Base-by-base conservation (phyloP, 2,113 vertebrate genomes). In the Rhodinocichla rosea region DNA sequence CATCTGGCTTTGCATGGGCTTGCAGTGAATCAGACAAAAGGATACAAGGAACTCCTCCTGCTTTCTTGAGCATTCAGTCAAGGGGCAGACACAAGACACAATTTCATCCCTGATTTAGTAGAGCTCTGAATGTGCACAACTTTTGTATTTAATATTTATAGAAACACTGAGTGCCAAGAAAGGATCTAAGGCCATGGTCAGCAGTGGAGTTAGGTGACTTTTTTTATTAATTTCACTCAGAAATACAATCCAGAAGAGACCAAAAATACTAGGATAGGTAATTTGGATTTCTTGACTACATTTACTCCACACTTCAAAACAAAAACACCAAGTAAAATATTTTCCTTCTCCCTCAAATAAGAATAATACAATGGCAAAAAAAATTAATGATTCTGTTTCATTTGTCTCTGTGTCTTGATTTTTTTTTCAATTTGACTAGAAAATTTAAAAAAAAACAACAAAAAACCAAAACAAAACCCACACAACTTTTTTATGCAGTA, bases 11-110 rank as follows among this genome's bases (percentile, higher is more conserved):
- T 85, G 62, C 55, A 77, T 14, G 28, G 50, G n/a, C 33, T 92
- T 91, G 74, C 60, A 75, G 74, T 83, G 89, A 82, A 89, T 64
- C 57, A 91, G 53, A 64, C 52, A 75, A 78, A 94, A 90, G 23
- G 7, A 27, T 78, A 90, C 42, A 92, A 89, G 62, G 37, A 75
- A 27, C 49, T 37, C 26, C 47, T 71, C 64, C 22, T 91, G n/a
- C 27, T 76, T 89, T 32, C 56, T 67, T 59, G 59, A 94, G 33
- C 50, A 80, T 55, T 78, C 60, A 83, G 82, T 32, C 33, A 94
- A 78, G 37, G 55, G 49, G 37, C 20, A 92, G 69, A 68, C n/a
- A 89, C 49, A 53, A 87, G 42, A 60, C n/a, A 69, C 30, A 71
- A 14, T 53, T 67, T 78, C 28, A 84, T 53, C 19, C 28, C 37